Evolutionary conservation across 2,113 vertebrate species (phyloP), one percentile per base, ranked within the genome.

Genomic region (Actenoides lindsayi): DNA sequence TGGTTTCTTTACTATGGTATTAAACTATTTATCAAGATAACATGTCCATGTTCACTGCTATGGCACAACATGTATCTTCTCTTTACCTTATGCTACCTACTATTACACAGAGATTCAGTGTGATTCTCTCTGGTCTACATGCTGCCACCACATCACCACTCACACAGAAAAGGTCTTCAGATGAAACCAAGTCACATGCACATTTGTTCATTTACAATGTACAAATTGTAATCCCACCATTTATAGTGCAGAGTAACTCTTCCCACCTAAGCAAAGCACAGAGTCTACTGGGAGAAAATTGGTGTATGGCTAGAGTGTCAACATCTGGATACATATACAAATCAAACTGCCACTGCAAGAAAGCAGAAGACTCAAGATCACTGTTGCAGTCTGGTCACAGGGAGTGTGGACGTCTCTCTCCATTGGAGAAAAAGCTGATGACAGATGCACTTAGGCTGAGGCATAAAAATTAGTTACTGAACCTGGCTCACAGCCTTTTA

Each of bases 1-100:
- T 54, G 48, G 33, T 59, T 94, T 92, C 60, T 54, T 78, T 62
- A 86, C 21, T 50, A 19, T 50, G 46, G 28, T 87, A 46, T 78
- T 96, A 87, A 94, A 63, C 27, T 50, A 59, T 60, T 79, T 74
- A 76, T 65, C 67, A 83, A 81, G 23, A 90, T 39, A 84, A 50
- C 16, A 57, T 14, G 19, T 62, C n/a, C 31, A 44, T 27, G 25
- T 53, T 71, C 63, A 73, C 33, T 83, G 18, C n/a, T 51, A 21
- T 24, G 15, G 13, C 8, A 51, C n/a, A 81, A 91, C 30, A 70
- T 4, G 0, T 39, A 57, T 44, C 46, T 87, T 51, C 50, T 78
- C 44, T 92, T 68, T 37, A 68, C 9, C 67, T 83, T 27, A 80
- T 6, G 7, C 6, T 25, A 16, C 13, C 15, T 21, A 59, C 10